Percentiles rank a stretch among this genome's conserved stretches.
Conservation (phyloP, 1,140 invertebrate genomes). For the Calosoma granatense region DNA sequence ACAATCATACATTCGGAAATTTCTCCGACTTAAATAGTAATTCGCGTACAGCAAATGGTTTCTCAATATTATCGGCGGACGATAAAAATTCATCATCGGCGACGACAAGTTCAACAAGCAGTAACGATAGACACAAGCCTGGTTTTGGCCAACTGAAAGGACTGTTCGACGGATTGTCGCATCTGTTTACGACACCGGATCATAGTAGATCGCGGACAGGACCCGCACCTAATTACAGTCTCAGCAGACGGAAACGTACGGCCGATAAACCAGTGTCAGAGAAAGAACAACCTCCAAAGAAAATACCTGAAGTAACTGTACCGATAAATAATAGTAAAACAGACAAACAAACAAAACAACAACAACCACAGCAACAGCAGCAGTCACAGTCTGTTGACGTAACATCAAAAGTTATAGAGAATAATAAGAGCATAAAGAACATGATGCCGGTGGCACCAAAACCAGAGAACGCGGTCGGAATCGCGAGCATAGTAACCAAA, state of each 20-base stretch:
- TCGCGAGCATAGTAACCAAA: constrained; percentile 6
- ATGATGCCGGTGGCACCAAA: not conserved
- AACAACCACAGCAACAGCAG: not conserved
- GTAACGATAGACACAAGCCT: constrained; percentile 21
- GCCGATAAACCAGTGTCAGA: constrained; percentile 21
- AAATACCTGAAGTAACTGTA: constrained; percentile 12
- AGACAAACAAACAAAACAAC: not conserved
- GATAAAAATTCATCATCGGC: constrained; percentile 15
- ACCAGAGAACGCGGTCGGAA: constrained; percentile 6
- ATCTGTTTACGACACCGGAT: constrained; percentile 62
- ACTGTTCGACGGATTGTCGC: constrained; percentile 74
- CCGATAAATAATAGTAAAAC: constrained; percentile 1
- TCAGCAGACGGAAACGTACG: constrained; percentile 35
- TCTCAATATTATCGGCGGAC: constrained; percentile 15
- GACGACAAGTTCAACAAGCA: constrained; percentile 13
- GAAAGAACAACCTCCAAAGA: constrained; percentile 17
- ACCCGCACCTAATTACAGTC: constrained; percentile 40
- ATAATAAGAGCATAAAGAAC: not conserved
- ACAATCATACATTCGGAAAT: constrained; percentile 31
- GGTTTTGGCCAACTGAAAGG: constrained; percentile 58
- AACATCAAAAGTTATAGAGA: not conserved
- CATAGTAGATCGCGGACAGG: constrained; percentile 44
- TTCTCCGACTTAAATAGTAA: not conserved
- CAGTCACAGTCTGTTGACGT: not conserved
- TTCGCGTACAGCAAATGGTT: constrained; percentile 26